Evolutionary conservation across 2,113 vertebrate species (phyloP), one percentile per base, ranked within the genome.

Genomic region (Illadopsis cleaveri): DNA sequence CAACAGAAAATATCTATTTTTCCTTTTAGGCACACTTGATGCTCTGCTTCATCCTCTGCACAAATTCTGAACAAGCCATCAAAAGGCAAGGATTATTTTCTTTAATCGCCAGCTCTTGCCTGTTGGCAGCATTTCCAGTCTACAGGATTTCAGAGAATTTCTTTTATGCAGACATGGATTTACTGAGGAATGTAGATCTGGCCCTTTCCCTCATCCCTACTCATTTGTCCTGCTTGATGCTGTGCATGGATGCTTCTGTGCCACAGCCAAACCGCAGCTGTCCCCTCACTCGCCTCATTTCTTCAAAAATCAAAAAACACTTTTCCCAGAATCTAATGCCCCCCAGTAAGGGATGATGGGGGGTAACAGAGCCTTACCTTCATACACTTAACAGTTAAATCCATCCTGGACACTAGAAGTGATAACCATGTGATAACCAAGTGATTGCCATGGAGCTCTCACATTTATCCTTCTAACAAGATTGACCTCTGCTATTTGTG

Each of bases 1-100:
- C 81, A 96, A 69, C 30, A 89, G 64, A 82, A 81, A 95, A 94
- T 70, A 83, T n/a, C 40, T 94, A 15, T 85, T 95, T 92, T 42
- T 68, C 44, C 60, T 92, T 92, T 89, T 73, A 76, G 42, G 54
- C 9, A 12, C 44, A 64, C 80, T 96, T 56, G 58, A 70, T 35
- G 35, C 11, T 82, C 30, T 70, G 38, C 76, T 90, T 81, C n/a
- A 40, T 61, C 25, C 82, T 64, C 61, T 40, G 48, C 40, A 73
- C 42, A 79, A 79, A 64, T 88, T 93, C 68, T 94, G 87, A 91
- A 78, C 50, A 89, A 95, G 64, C 48, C 20, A 75, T 81, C 80
- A 82, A 92, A 92, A 89, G 50, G 24, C 54, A 93, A 94, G 53
- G 61, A 76, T 88, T 91, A 61, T 81, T 93, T 92, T 75, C 50